Evolutionary conservation across 2,113 vertebrate species (phyloP).

Genomic region (Scomber japonicus): DNA sequence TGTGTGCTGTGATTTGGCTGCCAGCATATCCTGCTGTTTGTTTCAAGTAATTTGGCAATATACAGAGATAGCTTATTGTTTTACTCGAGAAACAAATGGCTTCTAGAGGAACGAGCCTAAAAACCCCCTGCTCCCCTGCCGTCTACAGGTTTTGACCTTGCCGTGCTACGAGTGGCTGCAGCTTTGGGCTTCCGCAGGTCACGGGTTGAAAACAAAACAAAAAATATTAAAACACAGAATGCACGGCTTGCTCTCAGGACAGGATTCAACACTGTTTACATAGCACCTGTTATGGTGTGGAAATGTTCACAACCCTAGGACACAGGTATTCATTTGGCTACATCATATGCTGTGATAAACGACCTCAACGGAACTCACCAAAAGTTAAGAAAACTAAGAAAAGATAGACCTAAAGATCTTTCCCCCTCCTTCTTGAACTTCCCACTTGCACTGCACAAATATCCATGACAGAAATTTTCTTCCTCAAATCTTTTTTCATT

Average conservation of each 20-base stretch:
- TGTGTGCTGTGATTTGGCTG: constrained; percentile 83
- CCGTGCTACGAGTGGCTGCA: constrained; percentile 72
- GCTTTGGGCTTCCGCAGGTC: constrained; percentile 62
- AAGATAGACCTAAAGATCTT: constrained; percentile 28
- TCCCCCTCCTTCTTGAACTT: constrained; percentile 40
- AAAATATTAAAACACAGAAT: constrained; percentile 39
- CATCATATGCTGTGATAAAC: constrained; percentile 78
- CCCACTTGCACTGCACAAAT: constrained; percentile 61
- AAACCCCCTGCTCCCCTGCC: constrained; percentile 20
- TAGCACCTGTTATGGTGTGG: constrained; percentile 86
- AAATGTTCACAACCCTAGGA: constrained; percentile 82
- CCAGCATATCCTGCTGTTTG: constrained; percentile 86
- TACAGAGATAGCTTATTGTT: constrained; percentile 90
- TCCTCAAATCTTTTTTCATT: constrained; percentile 39
- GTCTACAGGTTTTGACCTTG: constrained; percentile 48
- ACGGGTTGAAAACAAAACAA: constrained; percentile 41
- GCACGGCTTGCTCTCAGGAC: constrained; percentile 67
- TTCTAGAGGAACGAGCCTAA: constrained; percentile 79
- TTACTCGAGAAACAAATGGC: constrained; percentile 84
- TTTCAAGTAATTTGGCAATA: constrained; percentile 91
- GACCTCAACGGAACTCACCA: constrained; percentile 55
- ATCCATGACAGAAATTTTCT: constrained; percentile 46
- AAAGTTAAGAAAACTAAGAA: constrained; percentile 54
- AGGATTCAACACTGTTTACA: constrained; percentile 86
- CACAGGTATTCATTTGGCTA: constrained; percentile 84